Evolutionary conservation across 92 coral and sea anemone genomes (phyloP), one percentile per base, ranked within the genome.

Genomic region (Phymanthus crucifer): DNA sequence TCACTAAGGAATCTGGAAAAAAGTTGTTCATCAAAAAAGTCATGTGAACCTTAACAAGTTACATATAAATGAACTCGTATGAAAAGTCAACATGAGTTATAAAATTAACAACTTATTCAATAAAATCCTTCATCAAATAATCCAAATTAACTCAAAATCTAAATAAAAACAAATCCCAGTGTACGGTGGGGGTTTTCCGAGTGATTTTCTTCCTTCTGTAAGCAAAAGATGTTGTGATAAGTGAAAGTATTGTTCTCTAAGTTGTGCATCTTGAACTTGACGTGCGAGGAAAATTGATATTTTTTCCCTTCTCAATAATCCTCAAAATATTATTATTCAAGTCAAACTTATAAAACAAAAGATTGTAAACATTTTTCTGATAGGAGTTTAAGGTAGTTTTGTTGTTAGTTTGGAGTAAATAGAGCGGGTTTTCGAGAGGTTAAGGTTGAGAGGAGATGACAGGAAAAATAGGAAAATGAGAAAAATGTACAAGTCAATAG

Each of bases 401-500:
- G 50, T 21, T 11, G 34, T 70, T 13, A n/a, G n/a, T 34, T 40
- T 32, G 74, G 17, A 8, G 50, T 35, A 17, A 12, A 70, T 35
- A 34, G 34, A 61, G 17, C 10, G 1, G 21, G 11, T 24, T 29
- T 61, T 61, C 32, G 19, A 38, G 40, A 71, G 32, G 57, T 0
- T 45, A 40, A 32, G 31, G 46, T 64, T 40, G 57, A 58, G 36
- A 65, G 31, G 73, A 61, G 69, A 65, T 32, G 72, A 29, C 24
- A 57, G 57, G 58, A 64, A 64, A 61, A 40, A 61, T 32, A 65
- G 68, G 70, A 75, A 75, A 75, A 6, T 50, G 67, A n/a, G 37
- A 57, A 31, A 73, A 73, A 31, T 73, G 77, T 73, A 29, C 77
- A 73, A 33, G 33, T 50, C 57, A 50, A 54, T 54, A 29, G n/a